A percentile compares a stretch with the other conserved stretches of the same genome.
These are phyloP conservation scores for Entomobrya multifasciata DNA, from an alignment of 2,888 invertebrate genomes.

Conservation along the genomic window DNA sequence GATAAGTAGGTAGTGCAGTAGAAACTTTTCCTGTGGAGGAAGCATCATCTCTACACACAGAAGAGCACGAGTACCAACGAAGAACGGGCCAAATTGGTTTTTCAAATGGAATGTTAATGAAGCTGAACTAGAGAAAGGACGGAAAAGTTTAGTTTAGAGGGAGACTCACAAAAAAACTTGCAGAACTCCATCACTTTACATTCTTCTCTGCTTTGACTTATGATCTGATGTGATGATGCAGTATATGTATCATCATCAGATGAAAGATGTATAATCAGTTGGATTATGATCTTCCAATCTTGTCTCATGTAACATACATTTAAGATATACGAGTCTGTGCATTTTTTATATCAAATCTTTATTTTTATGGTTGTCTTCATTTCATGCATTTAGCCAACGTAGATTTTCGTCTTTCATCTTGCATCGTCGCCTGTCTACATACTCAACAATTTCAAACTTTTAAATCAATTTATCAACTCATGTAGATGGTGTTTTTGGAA, in stretches of 20 bases:
- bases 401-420: neutral
- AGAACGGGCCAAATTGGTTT: constrained; percentile 53
- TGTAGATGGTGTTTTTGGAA: neutral
- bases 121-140: constrained; percentile 29
- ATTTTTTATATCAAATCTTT: neutral
- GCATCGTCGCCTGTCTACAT: neutral
- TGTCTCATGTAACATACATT: too few relatives aligned
- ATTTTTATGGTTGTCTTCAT: neutral
- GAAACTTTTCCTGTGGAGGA: neutral
- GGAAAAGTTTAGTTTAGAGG: constrained; percentile 33
- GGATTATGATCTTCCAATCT: neutral
- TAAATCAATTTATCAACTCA: constrained; percentile 56
- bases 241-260: neutral
- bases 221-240: neutral
- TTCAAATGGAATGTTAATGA: constrained; percentile 65
- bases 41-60: neutral
- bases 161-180: neutral
- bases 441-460: constrained; percentile 62
- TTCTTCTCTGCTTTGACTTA: neutral
- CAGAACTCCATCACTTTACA: neutral
- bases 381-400: neutral
- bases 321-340: too few relatives aligned
- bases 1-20: neutral
- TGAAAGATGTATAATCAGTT: neutral
- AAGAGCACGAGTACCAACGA: neutral